Evolutionary conservation across 2,797 vertebrate species (phyloP), one percentile per base, ranked within the genome.

Genomic region (Xiphophorus birchmanni): DNA sequence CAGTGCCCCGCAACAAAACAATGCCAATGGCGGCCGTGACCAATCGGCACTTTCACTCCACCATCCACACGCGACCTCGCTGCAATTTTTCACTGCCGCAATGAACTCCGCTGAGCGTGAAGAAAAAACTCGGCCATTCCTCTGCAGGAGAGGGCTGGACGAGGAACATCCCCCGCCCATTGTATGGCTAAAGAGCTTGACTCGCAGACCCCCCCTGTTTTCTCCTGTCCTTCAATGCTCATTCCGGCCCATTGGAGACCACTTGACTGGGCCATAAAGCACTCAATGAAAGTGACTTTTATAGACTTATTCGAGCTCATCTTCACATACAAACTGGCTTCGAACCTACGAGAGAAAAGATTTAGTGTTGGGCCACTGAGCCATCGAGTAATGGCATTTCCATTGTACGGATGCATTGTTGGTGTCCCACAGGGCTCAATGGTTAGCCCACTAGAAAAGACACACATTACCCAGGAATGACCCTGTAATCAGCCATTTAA

Each of bases 231-330:
- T 95, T 96, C 93, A 94, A 87, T 95, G 95, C 97, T 96, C 96
- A 96, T 91, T 95, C 95, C 96, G 95, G 91, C 93, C 94, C 93
- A 96, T 97, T 97, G 96, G 96, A 96, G 95, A 96, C 95, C 95
- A 93, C 96, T 97, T 96, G 96, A 96, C 96, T 96, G 96, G 96
- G 96, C 97, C 97, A 97, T 97, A 97, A 97, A 96, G 96, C 95
- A 96, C 96, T 98, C 96, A 98, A 97, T 97, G 95, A 96, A 96
- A 95, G 94, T 97, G 97, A 99, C 97, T 98, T 99, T 99, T 98
- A 99, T 98, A 98, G 98, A 99, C 97, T 98, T 97, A 96, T 97
- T 97, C 94, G 94, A 98, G 97, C 97, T 95, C 95, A 95, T 95
- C 94, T 96, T 94, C 95, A 90, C 93, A 94, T 95, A 94, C 92